Evolutionary conservation across 2,888 invertebrate genomes (phyloP).

Genomic region (Chrysotoxum bicinctum): DNA sequence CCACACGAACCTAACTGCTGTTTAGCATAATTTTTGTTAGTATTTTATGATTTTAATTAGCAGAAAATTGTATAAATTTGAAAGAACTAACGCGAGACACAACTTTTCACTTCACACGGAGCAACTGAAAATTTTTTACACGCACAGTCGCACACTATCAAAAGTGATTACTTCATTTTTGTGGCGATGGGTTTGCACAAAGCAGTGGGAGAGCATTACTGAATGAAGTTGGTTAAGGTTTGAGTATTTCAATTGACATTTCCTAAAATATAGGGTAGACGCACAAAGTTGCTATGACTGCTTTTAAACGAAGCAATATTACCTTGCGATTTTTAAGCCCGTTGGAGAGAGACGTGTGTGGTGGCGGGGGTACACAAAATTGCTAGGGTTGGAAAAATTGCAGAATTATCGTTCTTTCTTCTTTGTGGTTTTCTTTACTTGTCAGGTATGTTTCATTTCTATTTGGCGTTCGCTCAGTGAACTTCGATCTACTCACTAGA

Average conservation of each 20-base stretch:
- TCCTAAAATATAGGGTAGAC: slow-evolving; percentile 5
- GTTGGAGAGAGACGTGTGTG: too few relatives aligned
- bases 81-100: slow-evolving; percentile 67
- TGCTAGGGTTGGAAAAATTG: too few relatives aligned
- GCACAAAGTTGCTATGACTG: too few relatives aligned
- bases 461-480: too few relatives aligned
- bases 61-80: slow-evolving; percentile 51
- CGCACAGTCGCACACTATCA: slow-evolving; percentile 67
- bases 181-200: slow-evolving; percentile 51
- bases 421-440: too few relatives aligned
- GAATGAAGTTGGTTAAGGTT: slow-evolving; percentile 48
- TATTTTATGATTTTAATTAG: slow-evolving; percentile 50
- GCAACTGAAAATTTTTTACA: slow-evolving; percentile 69
- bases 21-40: slow-evolving; percentile 64
- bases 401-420: too few relatives aligned
- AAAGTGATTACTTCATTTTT: slow-evolving; percentile 72
- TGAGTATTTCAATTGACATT: background rate
- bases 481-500: too few relatives aligned
- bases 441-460: too few relatives aligned
- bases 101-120: slow-evolving; percentile 66
- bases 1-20: slow-evolving; percentile 48
- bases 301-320: too few relatives aligned
- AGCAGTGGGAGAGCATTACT: background rate
- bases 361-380: too few relatives aligned
- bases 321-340: too few relatives aligned